Base-by-base conservation (phyloP, 1,140 invertebrate species). In the Drosophila novamexicana region DNA sequence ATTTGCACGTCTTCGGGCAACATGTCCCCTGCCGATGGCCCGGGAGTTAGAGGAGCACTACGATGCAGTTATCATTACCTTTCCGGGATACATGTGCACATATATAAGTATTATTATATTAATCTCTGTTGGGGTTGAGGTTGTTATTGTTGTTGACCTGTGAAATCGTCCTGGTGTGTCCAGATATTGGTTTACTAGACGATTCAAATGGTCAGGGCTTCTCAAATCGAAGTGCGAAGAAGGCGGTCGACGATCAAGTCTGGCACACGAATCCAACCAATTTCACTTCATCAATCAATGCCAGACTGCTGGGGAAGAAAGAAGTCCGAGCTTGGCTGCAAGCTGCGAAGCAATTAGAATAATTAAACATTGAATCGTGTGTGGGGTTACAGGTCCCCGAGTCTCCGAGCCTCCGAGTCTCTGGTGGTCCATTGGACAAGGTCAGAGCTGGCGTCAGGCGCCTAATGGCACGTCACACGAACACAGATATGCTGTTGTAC, bases 261-360 rank as follows among this genome's bases (percentile, higher is more conserved):
- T 73, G 68, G 58, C 63, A 63, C 62, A 52, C 53, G 45, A 63
- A 47, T 54, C 42, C 53, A 54, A 58, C 56, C 39, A 50, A 76
- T 67, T 77, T 52, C 52, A 64, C 72, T 79, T 67, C 79, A 78
- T 82, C 80, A 81, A 81, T 81, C 80, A 82, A 67, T 82, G 79
- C 69, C 79, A 81, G 58, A 50, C 45, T 59, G 44, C 32, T 44
- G 16, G 16, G 47, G 14, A 14, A 59, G 56, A 44, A 37, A 10
- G 40, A 63, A 53, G 52, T 50, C 36, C 37, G 29, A 49, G 34
- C 65, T 59, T 61, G 22, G 37, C 53, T 52, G 70, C 61, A 61
- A 64, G 71, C 68, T 50, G 44, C 36, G 56, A 72, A 79, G 59
- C 73, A 80, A 81, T 81, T 81, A 77, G 79, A 81, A 81, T 81